A percentile compares a stretch with the other conserved stretches of the same genome.
These are phyloP conservation scores for Andrena marginata DNA, from an alignment of 2,888 invertebrate genomes.

Conservation along the genomic window DNA sequence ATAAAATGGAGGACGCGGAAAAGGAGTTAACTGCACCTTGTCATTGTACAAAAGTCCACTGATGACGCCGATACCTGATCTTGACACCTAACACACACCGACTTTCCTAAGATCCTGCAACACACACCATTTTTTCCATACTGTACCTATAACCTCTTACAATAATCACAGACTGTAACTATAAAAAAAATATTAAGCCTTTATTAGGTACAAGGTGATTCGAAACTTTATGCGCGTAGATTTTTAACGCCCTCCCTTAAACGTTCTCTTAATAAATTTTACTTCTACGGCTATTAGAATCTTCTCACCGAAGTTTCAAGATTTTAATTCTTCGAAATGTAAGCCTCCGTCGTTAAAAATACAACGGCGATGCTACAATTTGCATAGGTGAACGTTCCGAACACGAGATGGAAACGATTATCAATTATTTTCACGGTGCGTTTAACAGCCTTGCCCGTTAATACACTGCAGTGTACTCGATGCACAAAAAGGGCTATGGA, in stretches of 20 bases:
- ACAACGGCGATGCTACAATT: not conserved
- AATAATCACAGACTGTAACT: conserved; percentile 56
- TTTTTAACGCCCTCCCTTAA: not conserved
- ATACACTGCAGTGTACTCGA: not conserved
- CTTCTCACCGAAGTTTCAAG: too few species aligned
- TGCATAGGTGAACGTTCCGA: not conserved
- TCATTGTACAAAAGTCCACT: conserved; percentile 74
- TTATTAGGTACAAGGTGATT: not conserved
- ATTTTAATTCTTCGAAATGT: not conserved
- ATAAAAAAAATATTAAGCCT: conserved; percentile 28
- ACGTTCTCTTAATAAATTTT: not conserved
- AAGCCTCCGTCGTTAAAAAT: not conserved
- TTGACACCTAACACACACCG: conserved; percentile 79
- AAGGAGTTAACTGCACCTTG: conserved; percentile 74
- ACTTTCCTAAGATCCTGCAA: conserved; percentile 80
- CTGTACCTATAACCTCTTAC: conserved; percentile 72
- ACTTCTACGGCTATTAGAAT: too few species aligned
- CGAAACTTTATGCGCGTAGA: not conserved
- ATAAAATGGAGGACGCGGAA: conserved; percentile 75
- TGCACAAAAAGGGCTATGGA: not conserved
- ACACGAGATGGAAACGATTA: not conserved
- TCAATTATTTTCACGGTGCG: not conserved
- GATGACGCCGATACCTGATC: conserved; percentile 69
- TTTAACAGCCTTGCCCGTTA: not conserved
- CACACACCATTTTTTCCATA: conserved; percentile 79